Base-by-base conservation (phyloP, 1,140 invertebrate genomes). In the Globodera ellingtonae region DNA sequence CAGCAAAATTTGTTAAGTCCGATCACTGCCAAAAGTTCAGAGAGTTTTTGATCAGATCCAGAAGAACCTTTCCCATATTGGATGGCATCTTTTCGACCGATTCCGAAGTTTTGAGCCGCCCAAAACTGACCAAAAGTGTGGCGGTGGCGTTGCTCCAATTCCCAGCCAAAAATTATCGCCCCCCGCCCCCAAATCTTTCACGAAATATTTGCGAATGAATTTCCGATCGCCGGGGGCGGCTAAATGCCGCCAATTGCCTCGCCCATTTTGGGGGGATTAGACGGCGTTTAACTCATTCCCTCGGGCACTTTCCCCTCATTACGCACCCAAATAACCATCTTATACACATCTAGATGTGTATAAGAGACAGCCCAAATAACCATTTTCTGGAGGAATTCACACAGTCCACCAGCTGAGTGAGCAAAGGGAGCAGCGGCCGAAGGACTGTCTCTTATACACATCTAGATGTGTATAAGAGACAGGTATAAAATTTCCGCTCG, bases 231-330 rank as follows among this genome's bases (percentile, higher is more conserved):
- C 35, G 35, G 35, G 35, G 35, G 56, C 56, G 13, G 56, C 10
- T 62, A 62, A 62, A 62, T 62, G 56, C 13, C 56, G 56, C 56
- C 56, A 62, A 62, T 62, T 52, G 50, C 50, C 50, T 52, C 50
- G 50, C 50, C 50, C 2, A 52, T 52, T 62, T 35, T 35, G 35
- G 56, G 15, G 56, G 15, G 56, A 62, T 62, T 62, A 62, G 56
- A 62, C 56, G 56, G 56, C 56, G 56, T 62, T 62, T 62, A 10
- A 62, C 56, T 62, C 56, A 62, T 62, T 62, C 56, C 13, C 56
- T 18, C 56, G 56, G 56, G 56, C 56, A 62, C 56, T 62, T 62
- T 62, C 56, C 56, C 56, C 56, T 62, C 56, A 62, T 62, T 62
- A 62, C 56, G 56, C 56, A 18, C 15, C 10, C 15, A 62, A 62